phyloP scores from a whole-genome alignment of 37 sponge, comb jelly and placozoan species.

The Ianthella basta region DNA sequence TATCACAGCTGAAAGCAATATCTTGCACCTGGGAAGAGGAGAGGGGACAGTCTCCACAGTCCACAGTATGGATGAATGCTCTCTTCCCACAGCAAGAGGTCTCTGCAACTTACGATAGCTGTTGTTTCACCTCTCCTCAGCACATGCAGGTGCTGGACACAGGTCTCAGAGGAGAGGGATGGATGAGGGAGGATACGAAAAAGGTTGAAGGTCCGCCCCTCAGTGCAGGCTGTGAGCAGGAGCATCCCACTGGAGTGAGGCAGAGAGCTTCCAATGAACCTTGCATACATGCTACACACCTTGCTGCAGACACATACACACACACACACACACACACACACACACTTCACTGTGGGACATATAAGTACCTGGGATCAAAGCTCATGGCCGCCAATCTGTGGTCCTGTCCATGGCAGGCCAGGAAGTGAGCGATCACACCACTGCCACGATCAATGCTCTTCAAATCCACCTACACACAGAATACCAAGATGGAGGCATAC shows the following conservation, averaged over 20 bases:
- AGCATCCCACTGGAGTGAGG: constrained; percentile 85
- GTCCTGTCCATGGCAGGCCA: constrained; percentile 57
- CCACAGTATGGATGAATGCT: neutral
- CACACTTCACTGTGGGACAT: neutral
- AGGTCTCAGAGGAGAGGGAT: constrained; percentile 66
- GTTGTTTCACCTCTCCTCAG: constrained; percentile 91
- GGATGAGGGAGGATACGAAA: constrained; percentile 87
- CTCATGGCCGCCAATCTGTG: constrained; percentile 62
- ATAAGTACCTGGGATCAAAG: constrained; percentile 77
- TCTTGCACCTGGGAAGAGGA: constrained; percentile 74
- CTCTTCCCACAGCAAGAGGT: neutral
- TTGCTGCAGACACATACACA: neutral
- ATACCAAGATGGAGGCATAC: neutral
- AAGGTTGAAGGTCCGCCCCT: constrained; percentile 89
- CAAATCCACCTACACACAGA: constrained; percentile 49
- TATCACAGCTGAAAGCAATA: constrained; percentile 81
- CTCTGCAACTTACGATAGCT: constrained; percentile 62
- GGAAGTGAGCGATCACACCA: constrained; percentile 89
- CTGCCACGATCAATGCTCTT: constrained; percentile 54
- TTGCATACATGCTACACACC: too few species aligned
- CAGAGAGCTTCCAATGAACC: neutral
- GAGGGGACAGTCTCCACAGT: neutral
- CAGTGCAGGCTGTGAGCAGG: constrained; percentile 84
- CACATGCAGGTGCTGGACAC: constrained; percentile 89
- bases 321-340: constrained; percentile 26